Conservation (phyloP, 2,888 invertebrate species). For the Mylabris sibirica region DNA sequence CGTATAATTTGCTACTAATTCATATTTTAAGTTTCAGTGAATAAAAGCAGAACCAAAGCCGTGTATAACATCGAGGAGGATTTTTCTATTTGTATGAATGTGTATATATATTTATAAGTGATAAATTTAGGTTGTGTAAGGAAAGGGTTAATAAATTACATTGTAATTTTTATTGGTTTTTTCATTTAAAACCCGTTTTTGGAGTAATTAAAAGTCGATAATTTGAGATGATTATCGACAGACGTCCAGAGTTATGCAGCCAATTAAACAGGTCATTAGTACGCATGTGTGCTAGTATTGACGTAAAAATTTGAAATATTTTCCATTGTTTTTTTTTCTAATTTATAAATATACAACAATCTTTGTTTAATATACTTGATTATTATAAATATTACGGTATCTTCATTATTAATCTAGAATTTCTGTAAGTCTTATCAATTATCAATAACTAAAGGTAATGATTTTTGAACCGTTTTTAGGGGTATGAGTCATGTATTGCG, state of each 20-base stretch:
- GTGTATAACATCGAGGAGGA: neutral
- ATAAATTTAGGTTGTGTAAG: slow-evolving; percentile 33
- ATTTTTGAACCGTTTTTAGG: neutral
- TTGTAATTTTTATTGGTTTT: neutral
- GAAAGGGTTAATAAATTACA: slow-evolving; percentile 28
- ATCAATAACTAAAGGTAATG: neutral
- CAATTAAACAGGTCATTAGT: neutral
- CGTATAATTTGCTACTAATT: slow-evolving; percentile 34
- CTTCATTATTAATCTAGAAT: neutral
- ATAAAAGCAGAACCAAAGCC: neutral
- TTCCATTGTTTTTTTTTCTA: neutral
- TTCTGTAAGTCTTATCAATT: neutral
- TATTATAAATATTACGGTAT: neutral
- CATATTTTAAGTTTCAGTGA: slow-evolving; percentile 44
- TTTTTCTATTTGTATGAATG: neutral
- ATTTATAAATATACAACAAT: neutral
- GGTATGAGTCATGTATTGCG: slow-evolving; percentile 44
- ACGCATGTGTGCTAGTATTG: slow-evolving; percentile 1
- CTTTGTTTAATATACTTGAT: neutral
- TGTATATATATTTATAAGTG: neutral
- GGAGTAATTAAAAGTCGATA: neutral
- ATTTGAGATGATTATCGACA: neutral
- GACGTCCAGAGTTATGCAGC: neutral
- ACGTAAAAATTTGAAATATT: neutral
- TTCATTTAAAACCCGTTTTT: slow-evolving; percentile 8